phyloP scores from a whole-genome alignment of 2,113 vertebrate species.

The Lipophrys pholis region DNA sequence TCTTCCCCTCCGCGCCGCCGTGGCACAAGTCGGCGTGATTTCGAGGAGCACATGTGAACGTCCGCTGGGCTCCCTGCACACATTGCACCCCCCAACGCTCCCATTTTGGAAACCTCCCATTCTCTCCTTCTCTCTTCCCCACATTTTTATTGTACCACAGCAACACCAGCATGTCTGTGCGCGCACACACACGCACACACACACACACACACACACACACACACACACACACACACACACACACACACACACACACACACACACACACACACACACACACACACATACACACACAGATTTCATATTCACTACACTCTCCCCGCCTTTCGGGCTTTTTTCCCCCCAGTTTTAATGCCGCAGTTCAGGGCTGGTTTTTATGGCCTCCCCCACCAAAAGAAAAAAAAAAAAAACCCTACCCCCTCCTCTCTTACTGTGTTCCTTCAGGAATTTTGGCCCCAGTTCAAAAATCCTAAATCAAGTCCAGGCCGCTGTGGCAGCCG shows the following conservation, averaged over 20 bases:
- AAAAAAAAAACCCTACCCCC: not conserved
- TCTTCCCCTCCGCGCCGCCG: too few relatives aligned
- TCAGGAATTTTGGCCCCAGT: constrained; percentile 83
- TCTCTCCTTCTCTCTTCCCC: constrained; percentile 36
- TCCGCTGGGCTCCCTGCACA: constrained; percentile 11
- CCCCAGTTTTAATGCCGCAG: constrained; percentile 24
- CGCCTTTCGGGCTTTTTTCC: constrained; percentile 3
- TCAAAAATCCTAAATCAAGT: constrained; percentile 84
- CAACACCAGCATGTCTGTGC: constrained; percentile 53
- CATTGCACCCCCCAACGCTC: too few relatives aligned
- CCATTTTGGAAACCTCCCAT: too few relatives aligned
- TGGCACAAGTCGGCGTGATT: too few relatives aligned
- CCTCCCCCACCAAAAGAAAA: not conserved
- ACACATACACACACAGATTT: not conserved
- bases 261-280: too few relatives aligned
- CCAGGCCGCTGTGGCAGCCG: constrained; percentile 65
- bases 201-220: constrained; percentile 19
- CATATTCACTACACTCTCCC: constrained; percentile 6
- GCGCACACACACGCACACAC: too few relatives aligned
- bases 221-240: not conserved
- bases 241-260: constrained; percentile 33
- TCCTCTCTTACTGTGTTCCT: constrained; percentile 68
- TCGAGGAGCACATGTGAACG: not conserved
- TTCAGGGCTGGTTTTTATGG: constrained; percentile 49
- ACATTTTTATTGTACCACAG: constrained; percentile 42